Percentiles rank a stretch among this genome's conserved stretches.
These are phyloP conservation scores for Epinotia demarniana DNA, from an alignment of 2,888 invertebrate species.

Conservation along the genomic window DNA sequence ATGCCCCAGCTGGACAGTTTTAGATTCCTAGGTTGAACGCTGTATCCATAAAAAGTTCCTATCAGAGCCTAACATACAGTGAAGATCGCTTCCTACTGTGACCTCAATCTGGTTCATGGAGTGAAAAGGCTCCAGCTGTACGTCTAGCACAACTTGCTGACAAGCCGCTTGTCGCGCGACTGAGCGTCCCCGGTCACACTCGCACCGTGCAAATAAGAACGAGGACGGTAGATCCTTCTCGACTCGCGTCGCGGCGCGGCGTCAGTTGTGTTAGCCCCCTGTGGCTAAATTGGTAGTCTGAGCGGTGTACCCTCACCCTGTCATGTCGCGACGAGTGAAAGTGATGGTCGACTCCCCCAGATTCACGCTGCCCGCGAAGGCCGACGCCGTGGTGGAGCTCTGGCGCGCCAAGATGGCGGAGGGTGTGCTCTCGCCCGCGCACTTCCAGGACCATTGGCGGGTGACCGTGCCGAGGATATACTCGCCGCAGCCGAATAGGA, in stretches of 20 bases:
- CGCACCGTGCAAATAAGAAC: no score
- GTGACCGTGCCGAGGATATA: constrained; percentile 90
- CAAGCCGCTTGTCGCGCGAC: no score
- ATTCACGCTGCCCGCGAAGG: constrained; percentile 72
- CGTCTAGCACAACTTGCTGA: no score
- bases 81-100: no score
- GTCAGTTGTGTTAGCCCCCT: not conserved
- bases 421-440: constrained; percentile 83
- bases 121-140: no score
- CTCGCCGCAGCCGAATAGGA: constrained; percentile 88
- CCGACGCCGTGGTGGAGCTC: constrained; percentile 74
- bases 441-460: constrained; percentile 90
- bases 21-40: not conserved
- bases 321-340: constrained; percentile 22
- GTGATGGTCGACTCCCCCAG: constrained; percentile 55
- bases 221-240: no score
- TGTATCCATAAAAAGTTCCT: not conserved
- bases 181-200: no score
- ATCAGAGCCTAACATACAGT: no score
- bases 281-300: not conserved
- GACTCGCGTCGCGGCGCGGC: no score
- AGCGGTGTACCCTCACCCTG: not conserved
- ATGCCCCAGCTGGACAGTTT: not conserved
- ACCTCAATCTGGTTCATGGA: no score
- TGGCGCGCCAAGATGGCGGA: constrained; percentile 87